Evolutionary conservation across 2,888 invertebrate species (phyloP), one percentile per base, ranked within the genome.

Genomic region (Chrysina gloriosa): DNA sequence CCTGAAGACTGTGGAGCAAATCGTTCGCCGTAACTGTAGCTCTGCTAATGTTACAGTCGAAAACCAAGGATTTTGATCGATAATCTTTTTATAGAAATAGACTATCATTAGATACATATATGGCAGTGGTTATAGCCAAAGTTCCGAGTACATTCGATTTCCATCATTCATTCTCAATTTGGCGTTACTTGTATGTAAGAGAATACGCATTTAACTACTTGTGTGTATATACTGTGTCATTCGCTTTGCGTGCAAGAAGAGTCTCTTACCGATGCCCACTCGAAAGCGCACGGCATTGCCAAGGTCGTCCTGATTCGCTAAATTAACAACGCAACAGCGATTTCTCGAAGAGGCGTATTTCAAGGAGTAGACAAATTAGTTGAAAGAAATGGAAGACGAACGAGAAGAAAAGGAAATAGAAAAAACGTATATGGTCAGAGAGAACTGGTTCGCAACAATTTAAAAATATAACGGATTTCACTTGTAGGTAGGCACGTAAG

Each of bases 251-350:
- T 45, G 42, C 42, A 42, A 42, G 16, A 3, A 2, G 45, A 7
- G 21, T 6, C 16, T 21, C 3, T 16, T 45, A 45, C 45, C 45
- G 45, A 45, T 45, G 45, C 21, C 45, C 45, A 45, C 45, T 45
- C 42, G 45, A 45, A 45, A 45, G 66, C 71, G 71, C 70, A 73
- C 75, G 76, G 72, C 76, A 76, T 76, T 76, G 76, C 73, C 76
- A 76, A 76, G 76, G 76, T 69, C 76, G 76, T 68, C 47, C 72
- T 45, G 45, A 45, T 45, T 45, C 21, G 45, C 45, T 70, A 74
- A 76, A 75, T 75, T 74, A 74, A 74, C 71, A 72, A 72, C 69
- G 70, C 71, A 71, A 47, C 70, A 66, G 66, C 50, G 68, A 69
- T 71, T 70, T 70, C 72, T 70, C 67, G 73, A 69, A 68, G 16